phyloP scores from a whole-genome alignment of 2,888 invertebrate genomes.

The Phasia obesa region DNA sequence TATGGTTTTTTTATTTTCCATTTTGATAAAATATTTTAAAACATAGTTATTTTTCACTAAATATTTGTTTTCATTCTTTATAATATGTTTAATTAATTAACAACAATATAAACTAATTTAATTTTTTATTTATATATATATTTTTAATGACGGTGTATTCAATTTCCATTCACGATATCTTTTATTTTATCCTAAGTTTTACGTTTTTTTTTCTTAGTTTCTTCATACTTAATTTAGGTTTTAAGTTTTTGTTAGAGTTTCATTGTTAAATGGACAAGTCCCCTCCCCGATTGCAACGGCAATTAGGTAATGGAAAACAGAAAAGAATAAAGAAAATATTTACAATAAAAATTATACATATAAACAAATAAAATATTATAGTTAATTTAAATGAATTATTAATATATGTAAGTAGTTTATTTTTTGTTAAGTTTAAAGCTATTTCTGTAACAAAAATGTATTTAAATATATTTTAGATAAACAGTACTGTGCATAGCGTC shows the following conservation, averaged over 20 bases:
- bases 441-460: constrained; percentile 52
- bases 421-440: constrained; percentile 51
- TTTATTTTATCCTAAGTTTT: constrained; percentile 41
- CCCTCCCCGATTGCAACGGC: constrained; percentile 43
- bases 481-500: constrained; percentile 14
- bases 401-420: background rate
- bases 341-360: constrained; percentile 58
- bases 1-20: constrained; percentile 35
- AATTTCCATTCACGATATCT: constrained; percentile 71
- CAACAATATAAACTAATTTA: constrained; percentile 69
- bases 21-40: constrained; percentile 64
- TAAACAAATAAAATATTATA: constrained; percentile 36
- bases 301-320: constrained; percentile 40
- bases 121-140: constrained; percentile 49
- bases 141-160: constrained; percentile 68
- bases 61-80: constrained; percentile 59
- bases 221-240: constrained; percentile 44
- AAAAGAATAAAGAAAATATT: constrained; percentile 56
- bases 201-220: constrained; percentile 21
- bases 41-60: constrained; percentile 63
- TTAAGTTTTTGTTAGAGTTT: constrained; percentile 55
- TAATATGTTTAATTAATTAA: constrained; percentile 70
- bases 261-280: constrained; percentile 65
- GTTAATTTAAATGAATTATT: constrained; percentile 29
- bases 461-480: constrained; percentile 24